Evolutionary conservation across 2,888 invertebrate species (phyloP).

Genomic region (Bombyx huttoni): DNA sequence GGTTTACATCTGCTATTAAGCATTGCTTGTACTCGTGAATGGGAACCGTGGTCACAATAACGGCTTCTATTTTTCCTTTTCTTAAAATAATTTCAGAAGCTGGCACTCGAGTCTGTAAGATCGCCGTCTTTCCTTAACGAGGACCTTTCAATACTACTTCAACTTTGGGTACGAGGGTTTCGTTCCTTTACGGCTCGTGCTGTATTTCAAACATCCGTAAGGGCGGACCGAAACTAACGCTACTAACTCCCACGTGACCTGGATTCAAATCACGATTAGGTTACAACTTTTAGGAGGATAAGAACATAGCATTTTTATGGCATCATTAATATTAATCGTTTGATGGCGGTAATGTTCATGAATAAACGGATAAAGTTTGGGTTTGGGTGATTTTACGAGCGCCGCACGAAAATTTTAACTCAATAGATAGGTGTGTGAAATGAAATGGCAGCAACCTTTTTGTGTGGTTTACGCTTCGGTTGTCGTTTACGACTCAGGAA

Average conservation of each 20-base stretch:
- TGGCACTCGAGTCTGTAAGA: neutral
- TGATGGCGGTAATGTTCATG: slow-evolving; percentile 21
- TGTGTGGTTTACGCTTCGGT: neutral
- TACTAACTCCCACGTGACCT: neutral
- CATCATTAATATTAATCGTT: slow-evolving; percentile 11
- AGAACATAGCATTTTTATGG: neutral
- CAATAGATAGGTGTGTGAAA: slow-evolving; percentile 3
- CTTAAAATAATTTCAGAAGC: neutral
- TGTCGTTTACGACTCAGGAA: too few relatives aligned
- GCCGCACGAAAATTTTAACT: slow-evolving; percentile 10
- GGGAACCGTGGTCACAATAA: neutral
- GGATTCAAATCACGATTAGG: neutral
- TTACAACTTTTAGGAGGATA: neutral
- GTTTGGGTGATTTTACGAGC: slow-evolving; percentile 24
- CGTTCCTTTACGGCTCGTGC: neutral
- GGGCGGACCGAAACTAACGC: neutral
- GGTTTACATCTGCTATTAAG: neutral
- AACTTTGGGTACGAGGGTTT: neutral
- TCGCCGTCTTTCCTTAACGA: neutral
- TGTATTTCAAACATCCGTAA: neutral
- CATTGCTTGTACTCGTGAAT: neutral
- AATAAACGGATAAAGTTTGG: slow-evolving; percentile 20
- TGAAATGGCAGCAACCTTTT: neutral
- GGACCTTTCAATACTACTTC: neutral
- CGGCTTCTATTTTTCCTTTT: neutral